Conservation (phyloP, 2,797 vertebrate species). For the Echiichthys vipera region DNA sequence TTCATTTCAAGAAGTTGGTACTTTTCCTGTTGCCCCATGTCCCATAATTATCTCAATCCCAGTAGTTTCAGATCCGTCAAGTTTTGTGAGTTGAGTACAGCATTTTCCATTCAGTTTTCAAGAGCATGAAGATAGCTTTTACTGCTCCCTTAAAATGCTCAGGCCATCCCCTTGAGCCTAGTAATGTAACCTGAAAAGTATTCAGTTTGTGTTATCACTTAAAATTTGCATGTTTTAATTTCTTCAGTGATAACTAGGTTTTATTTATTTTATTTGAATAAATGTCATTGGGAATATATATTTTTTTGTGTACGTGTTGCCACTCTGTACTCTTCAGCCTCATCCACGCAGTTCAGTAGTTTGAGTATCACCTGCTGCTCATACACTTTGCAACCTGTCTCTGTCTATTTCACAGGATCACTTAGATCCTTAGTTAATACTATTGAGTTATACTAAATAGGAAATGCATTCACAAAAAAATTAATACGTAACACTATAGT, state of each 20-base stretch:
- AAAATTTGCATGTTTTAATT: not conserved
- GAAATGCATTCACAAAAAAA: not conserved
- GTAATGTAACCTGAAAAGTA: not conserved
- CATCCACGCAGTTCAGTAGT: not conserved
- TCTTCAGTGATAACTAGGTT: not conserved
- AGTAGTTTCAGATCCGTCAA: not conserved
- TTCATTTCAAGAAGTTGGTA: not conserved
- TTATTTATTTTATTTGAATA: not conserved
- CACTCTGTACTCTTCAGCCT: not conserved
- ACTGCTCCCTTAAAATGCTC: not conserved
- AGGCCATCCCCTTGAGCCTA: not conserved
- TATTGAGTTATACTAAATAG: not conserved
- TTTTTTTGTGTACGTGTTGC: not conserved
- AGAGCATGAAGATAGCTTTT: not conserved
- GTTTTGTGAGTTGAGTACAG: not conserved
- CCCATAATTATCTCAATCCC: not conserved
- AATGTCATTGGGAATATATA: not conserved
- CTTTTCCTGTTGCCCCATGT: not conserved
- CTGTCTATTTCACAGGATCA: constrained; percentile 28
- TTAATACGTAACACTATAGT: not conserved
- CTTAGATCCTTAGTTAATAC: not conserved
- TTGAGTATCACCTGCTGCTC: constrained; percentile 16
- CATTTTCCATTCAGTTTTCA: not conserved
- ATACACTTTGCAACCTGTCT: not conserved
- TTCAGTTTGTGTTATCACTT: not conserved